A percentile compares a stretch with the other conserved stretches of the same genome.
Conservation (phyloP, 2,888 invertebrate genomes). For the Noctua fimbriata region DNA sequence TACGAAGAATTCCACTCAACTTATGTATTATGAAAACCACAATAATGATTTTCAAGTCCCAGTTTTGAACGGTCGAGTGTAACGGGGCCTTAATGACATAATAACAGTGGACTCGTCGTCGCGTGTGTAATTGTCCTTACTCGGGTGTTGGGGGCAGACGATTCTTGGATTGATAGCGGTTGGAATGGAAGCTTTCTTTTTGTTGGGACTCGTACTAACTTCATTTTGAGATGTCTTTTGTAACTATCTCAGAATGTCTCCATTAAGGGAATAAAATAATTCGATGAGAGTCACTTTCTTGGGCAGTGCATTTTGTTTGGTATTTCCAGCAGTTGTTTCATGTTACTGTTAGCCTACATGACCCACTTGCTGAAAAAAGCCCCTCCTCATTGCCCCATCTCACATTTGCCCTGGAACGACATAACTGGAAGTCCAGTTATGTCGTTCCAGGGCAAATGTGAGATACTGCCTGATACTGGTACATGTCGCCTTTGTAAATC, state of each 20-base stretch:
- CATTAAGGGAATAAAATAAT: neutral
- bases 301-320: neutral
- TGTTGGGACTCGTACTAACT: no score
- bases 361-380: neutral
- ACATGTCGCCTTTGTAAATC: neutral
- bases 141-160: conserved; percentile 63
- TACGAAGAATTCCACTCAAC: conserved; percentile 66
- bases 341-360: neutral
- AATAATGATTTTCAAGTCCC: conserved; percentile 74
- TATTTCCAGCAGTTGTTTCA: neutral
- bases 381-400: no score
- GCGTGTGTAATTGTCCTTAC: conserved; percentile 82
- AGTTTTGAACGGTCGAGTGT: conserved; percentile 71
- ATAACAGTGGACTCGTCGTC: conserved; percentile 78
- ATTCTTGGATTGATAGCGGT: conserved; percentile 42
- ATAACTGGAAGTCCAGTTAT: no score
- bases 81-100: conserved; percentile 83
- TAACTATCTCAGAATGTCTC: neutral
- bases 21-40: conserved; percentile 72
- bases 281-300: neutral
- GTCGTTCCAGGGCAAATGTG: no score
- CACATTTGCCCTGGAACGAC: no score
- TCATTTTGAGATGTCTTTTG: neutral
- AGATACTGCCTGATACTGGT: no score
- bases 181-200: conserved; percentile 45